Evolutionary conservation across 2,888 invertebrate species (phyloP).

Genomic region (Nebria salina): DNA sequence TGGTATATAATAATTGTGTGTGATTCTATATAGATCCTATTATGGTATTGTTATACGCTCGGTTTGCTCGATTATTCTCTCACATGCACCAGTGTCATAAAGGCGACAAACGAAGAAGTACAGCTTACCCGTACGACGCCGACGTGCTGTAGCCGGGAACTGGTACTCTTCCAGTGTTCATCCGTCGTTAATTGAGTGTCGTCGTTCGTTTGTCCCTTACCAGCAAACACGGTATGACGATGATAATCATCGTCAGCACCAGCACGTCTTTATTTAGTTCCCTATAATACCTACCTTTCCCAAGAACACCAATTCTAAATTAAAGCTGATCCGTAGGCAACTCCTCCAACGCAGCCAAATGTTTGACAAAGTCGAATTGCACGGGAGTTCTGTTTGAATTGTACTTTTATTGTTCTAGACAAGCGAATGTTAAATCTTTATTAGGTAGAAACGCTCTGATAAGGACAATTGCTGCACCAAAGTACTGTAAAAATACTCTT

Average conservation of each 20-base stretch:
- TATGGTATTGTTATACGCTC: not conserved
- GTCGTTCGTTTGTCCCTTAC: constrained; percentile 3
- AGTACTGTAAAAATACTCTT: constrained; percentile 44
- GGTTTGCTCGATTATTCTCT: not conserved
- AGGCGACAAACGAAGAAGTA: not conserved
- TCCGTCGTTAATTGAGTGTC: constrained; percentile 14
- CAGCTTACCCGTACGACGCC: constrained; percentile 13
- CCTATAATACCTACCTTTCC: constrained; percentile 8
- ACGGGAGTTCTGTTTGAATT: constrained; percentile 30
- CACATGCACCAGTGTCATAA: not conserved
- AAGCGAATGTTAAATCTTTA: constrained; percentile 44
- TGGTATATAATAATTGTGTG: not conserved
- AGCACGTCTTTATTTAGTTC: constrained; percentile 15
- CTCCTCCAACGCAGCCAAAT: constrained; percentile 28
- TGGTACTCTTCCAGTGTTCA: constrained; percentile 7
- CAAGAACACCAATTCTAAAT: constrained; percentile 3
- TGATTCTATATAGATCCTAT: not conserved
- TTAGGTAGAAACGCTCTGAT: constrained; percentile 46
- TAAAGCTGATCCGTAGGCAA: constrained; percentile 22
- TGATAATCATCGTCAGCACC: constrained; percentile 11
- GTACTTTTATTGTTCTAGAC: constrained; percentile 41
- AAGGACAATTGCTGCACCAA: constrained; percentile 36
- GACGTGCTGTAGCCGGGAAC: not conserved
- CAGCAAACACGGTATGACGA: not conserved
- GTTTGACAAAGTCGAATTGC: constrained; percentile 36